A percentile compares a stretch with the other conserved stretches of the same genome.
These are phyloP conservation scores for Silurus lanzhouensis DNA, from an alignment of 2,797 vertebrate species.

Conservation along the genomic window DNA sequence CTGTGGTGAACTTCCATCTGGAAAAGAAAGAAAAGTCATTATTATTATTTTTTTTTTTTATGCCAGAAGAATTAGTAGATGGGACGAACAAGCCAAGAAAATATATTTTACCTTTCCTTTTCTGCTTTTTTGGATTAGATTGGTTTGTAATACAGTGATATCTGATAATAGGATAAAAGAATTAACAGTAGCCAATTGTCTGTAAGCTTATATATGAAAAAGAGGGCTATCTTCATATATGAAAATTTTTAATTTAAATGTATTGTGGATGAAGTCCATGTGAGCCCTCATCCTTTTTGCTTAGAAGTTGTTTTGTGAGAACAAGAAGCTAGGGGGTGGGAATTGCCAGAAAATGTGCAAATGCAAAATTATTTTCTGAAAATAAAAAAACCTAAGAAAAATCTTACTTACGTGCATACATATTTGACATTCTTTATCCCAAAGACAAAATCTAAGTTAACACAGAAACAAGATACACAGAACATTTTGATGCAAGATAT, in stretches of 20 bases:
- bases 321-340: background rate
- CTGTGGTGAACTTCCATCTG: background rate
- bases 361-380: background rate
- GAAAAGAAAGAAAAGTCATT: background rate
- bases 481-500: background rate
- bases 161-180: background rate
- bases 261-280: background rate
- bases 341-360: background rate
- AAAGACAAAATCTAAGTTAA: background rate
- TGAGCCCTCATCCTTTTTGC: background rate
- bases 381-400: background rate
- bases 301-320: background rate
- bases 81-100: background rate
- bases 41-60: background rate
- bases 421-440: background rate
- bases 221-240: background rate
- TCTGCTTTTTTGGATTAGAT: background rate
- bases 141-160: background rate
- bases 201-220: background rate
- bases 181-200: background rate
- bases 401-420: background rate
- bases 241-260: background rate
- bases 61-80: background rate
- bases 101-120: background rate
- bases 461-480: background rate